A percentile compares a stretch with the other conserved stretches of the same genome.
phyloP scores from a whole-genome alignment of 2,113 vertebrate genomes.

The Seriola dumerili region DNA sequence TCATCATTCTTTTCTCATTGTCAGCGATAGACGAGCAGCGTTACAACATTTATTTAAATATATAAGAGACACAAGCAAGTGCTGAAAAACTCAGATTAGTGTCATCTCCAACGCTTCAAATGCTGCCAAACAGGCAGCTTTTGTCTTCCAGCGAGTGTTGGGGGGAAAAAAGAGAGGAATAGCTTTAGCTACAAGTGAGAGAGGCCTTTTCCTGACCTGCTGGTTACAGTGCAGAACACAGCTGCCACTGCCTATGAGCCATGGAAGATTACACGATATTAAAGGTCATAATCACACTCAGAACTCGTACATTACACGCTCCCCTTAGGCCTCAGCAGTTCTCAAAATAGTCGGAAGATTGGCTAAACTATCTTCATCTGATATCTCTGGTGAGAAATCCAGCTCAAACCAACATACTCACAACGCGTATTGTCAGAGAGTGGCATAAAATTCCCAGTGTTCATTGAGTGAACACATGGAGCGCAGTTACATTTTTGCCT shows the following conservation, averaged over 20 bases:
- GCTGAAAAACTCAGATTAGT: neutral
- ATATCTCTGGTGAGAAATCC: slow-evolving; percentile 9
- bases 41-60: neutral
- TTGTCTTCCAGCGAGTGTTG: neutral
- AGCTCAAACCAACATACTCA: slow-evolving; percentile 4
- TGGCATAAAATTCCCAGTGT: slow-evolving; percentile 6
- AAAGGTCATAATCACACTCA: slow-evolving; percentile 18
- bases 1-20: neutral
- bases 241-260: neutral
- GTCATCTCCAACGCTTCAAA: neutral
- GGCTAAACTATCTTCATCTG: slow-evolving; percentile 4
- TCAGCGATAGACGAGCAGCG: no score
- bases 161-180: neutral
- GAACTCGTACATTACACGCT: neutral
- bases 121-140: neutral
- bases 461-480: slow-evolving; percentile 6
- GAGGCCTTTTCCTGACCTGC: slow-evolving; percentile 6
- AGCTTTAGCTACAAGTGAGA: neutral
- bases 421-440: neutral
- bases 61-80: neutral
- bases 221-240: slow-evolving; percentile 5
- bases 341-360: slow-evolving; percentile 2
- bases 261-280: slow-evolving; percentile 28
- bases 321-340: neutral
- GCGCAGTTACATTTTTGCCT: slow-evolving; percentile 33